phyloP scores from a whole-genome alignment of 2,113 vertebrate species.

The Indicator maculatus region DNA sequence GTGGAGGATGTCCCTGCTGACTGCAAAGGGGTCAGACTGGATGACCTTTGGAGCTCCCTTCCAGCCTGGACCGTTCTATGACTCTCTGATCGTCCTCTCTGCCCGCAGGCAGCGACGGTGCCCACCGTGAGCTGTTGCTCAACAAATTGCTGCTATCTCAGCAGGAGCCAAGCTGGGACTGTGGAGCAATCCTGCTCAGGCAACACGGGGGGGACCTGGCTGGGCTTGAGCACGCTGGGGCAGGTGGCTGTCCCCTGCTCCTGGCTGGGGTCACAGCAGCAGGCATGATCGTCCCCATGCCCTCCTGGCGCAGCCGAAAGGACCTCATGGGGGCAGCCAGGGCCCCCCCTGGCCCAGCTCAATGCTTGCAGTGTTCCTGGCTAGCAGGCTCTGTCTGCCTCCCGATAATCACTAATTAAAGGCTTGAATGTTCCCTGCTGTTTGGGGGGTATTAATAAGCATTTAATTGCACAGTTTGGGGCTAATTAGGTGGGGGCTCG shows the following conservation, averaged over 20 bases:
- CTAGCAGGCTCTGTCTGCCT: slow-evolving; percentile 60
- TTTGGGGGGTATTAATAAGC: slow-evolving; percentile 75
- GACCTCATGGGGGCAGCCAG: neutral
- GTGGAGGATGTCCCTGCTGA: too few relatives aligned
- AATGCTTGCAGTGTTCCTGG: slow-evolving; percentile 32
- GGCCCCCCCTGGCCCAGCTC: neutral
- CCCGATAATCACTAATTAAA: slow-evolving; percentile 74
- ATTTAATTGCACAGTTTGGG: slow-evolving; percentile 74
- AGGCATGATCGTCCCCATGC: neutral
- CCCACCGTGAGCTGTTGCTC: accelerated
- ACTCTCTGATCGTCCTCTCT: too few relatives aligned
- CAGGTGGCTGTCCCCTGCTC: neutral
- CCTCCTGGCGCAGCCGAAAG: neutral
- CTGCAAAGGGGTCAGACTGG: too few relatives aligned
- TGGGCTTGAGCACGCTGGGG: accelerated
- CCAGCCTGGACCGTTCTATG: too few relatives aligned
- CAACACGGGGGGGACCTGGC: neutral
- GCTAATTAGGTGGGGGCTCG: slow-evolving; percentile 61
- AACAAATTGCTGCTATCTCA: accelerated
- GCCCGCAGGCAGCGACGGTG: neutral
- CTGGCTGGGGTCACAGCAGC: neutral
- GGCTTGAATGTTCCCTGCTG: slow-evolving; percentile 74
- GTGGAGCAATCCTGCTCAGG: accelerated
- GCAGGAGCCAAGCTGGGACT: neutral
- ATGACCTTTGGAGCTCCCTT: too few relatives aligned